Conservation (phyloP, 2,113 vertebrate genomes). For the Seriola quinqueradiata region DNA sequence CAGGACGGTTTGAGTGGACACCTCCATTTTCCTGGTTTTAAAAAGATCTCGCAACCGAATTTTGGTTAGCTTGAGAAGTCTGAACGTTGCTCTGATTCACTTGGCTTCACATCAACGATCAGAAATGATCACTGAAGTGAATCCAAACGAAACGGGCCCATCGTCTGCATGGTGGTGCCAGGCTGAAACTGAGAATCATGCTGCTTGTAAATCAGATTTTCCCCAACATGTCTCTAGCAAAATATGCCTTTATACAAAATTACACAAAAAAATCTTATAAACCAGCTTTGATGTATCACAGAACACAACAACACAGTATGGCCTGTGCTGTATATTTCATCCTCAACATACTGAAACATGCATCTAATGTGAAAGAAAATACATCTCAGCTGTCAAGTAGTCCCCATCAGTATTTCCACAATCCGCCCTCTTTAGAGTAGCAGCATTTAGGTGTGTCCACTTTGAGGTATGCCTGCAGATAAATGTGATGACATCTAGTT, state of each 20-base stretch:
- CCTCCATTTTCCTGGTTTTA: conserved; percentile 61
- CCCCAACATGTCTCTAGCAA: conserved; percentile 53
- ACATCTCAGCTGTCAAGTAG: conserved; percentile 52
- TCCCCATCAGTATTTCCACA: conserved; percentile 50
- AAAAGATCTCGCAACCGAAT: conserved; percentile 70
- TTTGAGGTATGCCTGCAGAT: conserved; percentile 72
- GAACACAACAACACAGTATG: conserved; percentile 35
- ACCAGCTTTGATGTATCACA: conserved; percentile 55
- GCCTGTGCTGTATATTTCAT: conserved; percentile 30
- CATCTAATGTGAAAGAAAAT: conserved; percentile 51
- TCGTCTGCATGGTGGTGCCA: conserved; percentile 74
- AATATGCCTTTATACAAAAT: conserved; percentile 57
- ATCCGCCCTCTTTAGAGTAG: conserved; percentile 56
- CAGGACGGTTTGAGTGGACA: conserved; percentile 60
- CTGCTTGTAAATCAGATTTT: conserved; percentile 79
- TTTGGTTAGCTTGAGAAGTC: conserved; percentile 71
- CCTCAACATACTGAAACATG: conserved; percentile 44
- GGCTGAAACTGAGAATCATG: conserved; percentile 75
- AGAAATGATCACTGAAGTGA: conserved; percentile 70
- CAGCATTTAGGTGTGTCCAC: conserved; percentile 67
- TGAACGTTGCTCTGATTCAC: conserved; percentile 77
- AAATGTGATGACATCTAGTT: conserved; percentile 79
- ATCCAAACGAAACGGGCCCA: conserved; percentile 75
- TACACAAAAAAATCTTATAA: conserved; percentile 41
- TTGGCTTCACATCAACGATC: conserved; percentile 75